A percentile compares a stretch with the other conserved stretches of the same genome.
Conservation (phyloP, 2,113 vertebrate genomes). For the Vulpes ferrilata region DNA sequence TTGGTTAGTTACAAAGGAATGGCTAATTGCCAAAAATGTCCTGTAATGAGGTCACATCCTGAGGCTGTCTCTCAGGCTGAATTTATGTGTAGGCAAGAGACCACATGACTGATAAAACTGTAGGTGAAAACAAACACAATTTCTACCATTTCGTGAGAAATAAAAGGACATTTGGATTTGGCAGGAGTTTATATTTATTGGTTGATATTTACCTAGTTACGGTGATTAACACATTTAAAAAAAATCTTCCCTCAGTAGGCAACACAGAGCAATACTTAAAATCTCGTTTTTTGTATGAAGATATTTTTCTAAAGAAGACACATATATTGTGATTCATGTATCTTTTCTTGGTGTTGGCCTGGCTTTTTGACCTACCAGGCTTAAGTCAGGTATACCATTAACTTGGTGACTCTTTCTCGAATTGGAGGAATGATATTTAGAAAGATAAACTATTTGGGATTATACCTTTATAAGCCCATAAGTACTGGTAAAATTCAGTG, state of each 20-base stretch:
- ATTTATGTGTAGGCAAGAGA: not conserved
- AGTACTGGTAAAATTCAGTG: not conserved
- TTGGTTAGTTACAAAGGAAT: not conserved
- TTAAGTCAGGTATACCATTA: not conserved
- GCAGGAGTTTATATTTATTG: not conserved
- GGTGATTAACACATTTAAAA: not conserved
- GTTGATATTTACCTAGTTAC: not conserved
- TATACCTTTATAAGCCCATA: not conserved
- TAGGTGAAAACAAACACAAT: not conserved
- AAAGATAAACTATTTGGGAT: not conserved
- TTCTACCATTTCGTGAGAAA: constrained; percentile 1
- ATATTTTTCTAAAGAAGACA: not conserved
- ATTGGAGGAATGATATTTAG: not conserved
- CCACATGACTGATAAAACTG: not conserved
- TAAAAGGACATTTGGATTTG: not conserved
- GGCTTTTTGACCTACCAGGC: not conserved
- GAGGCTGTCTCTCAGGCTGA: not conserved
- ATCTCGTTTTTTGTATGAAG: not conserved
- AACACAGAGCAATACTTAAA: not conserved
- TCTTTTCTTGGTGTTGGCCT: not conserved
- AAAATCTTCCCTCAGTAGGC: not conserved
- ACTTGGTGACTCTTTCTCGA: not conserved
- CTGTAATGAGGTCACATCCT: not conserved
- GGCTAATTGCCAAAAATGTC: not conserved
- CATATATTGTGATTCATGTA: not conserved